Percentiles rank a stretch among this genome's conserved stretches.
Evolutionary conservation across 1,140 invertebrate species (phyloP).

Genomic region (Drosophila ogumai): DNA sequence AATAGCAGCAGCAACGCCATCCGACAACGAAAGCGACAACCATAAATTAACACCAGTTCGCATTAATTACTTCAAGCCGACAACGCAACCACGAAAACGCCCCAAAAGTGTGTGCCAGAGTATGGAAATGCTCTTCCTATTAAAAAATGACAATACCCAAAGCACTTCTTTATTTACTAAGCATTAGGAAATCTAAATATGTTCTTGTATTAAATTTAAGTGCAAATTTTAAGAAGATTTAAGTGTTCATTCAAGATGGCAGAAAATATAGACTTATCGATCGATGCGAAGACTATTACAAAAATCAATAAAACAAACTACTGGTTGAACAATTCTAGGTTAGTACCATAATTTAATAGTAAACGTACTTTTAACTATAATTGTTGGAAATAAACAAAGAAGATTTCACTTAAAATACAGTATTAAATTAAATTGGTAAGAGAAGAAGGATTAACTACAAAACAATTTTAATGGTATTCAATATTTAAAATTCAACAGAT

Average conservation of each 20-base stretch:
- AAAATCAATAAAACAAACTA: no score
- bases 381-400: no score
- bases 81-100: constrained; percentile 36
- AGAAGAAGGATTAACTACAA: no score
- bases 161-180: not conserved
- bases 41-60: constrained; percentile 54
- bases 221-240: no score
- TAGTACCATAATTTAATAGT: not conserved
- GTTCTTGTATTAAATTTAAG: no score
- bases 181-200: no score
- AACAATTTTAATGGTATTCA: no score
- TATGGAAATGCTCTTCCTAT: constrained; percentile 11
- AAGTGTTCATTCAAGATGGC: no score
- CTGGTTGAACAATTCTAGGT: not conserved
- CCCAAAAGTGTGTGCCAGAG: constrained; percentile 9
- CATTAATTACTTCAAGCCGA: constrained; percentile 53
- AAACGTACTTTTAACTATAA: no score
- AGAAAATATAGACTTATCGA: not conserved
- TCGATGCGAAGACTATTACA: not conserved
- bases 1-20: constrained; percentile 41
- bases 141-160: not conserved
- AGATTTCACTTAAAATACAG: no score
- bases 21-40: constrained; percentile 51
- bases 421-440: no score
- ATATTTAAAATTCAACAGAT: no score